phyloP scores from a whole-genome alignment of 2,797 vertebrate genomes.

The Scolopax bukidnonensis region DNA sequence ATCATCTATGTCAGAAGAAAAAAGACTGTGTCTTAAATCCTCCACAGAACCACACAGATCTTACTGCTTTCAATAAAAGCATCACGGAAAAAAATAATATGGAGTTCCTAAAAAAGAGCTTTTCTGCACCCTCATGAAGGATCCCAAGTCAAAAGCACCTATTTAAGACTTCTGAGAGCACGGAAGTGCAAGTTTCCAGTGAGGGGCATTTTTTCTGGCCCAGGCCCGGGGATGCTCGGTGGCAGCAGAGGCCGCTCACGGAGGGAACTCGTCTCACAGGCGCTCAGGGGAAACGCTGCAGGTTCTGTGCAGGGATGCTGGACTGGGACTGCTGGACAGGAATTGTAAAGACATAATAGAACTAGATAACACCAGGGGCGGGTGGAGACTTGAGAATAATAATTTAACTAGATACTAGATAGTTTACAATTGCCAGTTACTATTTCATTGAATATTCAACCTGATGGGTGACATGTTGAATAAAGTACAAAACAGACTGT shows the following conservation, averaged over 20 bases:
- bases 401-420: background rate
- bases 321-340: background rate
- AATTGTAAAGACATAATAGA: background rate
- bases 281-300: background rate
- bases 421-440: background rate
- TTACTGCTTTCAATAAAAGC: background rate
- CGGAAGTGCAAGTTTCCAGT: background rate
- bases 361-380: background rate
- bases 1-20: background rate
- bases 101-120: background rate
- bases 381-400: background rate
- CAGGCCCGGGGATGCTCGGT: background rate
- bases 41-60: background rate
- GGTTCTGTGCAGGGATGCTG: background rate
- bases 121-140: background rate
- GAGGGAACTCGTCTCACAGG: background rate
- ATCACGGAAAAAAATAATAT: background rate
- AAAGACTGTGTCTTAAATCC: background rate
- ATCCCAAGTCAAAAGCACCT: background rate
- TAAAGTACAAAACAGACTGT: background rate
- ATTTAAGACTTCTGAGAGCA: background rate
- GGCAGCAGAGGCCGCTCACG: background rate
- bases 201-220: background rate
- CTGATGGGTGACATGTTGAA: background rate
- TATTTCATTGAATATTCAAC: background rate